Base-by-base conservation (phyloP, 1,140 invertebrate genomes). In the Diabrotica undecimpunctata region DNA sequence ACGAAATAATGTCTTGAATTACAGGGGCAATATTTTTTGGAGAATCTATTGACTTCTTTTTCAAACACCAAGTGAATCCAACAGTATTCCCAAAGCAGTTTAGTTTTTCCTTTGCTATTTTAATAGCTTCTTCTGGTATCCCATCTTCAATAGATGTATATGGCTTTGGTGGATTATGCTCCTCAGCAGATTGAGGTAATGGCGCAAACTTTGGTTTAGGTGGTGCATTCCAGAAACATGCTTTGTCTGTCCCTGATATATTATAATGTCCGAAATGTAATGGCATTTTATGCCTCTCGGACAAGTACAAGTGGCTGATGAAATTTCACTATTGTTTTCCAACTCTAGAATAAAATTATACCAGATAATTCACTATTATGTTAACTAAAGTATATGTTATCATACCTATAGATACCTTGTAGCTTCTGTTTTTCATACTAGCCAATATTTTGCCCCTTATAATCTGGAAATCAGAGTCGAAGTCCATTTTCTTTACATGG, bases 371-470 rank as follows among this genome's bases (percentile, higher is more conserved):
- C 6, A 2, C 8, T 46, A 46, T 46, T 46, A 46, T n/a, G 11
- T 46, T 46, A 46, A 46, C 41, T 9, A 46, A 46, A n/a, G 2
- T n/a, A 46, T 46, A 46, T 46, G 11, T 46, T 25, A 25, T 9
- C 12, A 25, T 35, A 50, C 58, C 12, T 61, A 65, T 39, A 50
- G 54, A 25, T 38, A 61, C 53, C 11, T 65, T 46, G 39, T 68
- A 68, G n/a, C 12, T 65, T 65, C 53, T 65, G 50, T 65, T 37
- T 37, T 60, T 64, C 66, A 67, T 67, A 55, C 61, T 67, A n/a
- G 56, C 57, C n/a, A 14, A 14, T 0, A 67, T 50, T 25, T 60
- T 12, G 11, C 66, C 61, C 54, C 52, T 67, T n/a, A 64, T 37
- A 10, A 56, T 62, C 5, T 10, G 9, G 10, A 54, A 35, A 41